Percentiles rank a stretch among this genome's conserved stretches.
Evolutionary conservation across 2,797 vertebrate species (phyloP).

Genomic region (Smutsia temminckii): DNA sequence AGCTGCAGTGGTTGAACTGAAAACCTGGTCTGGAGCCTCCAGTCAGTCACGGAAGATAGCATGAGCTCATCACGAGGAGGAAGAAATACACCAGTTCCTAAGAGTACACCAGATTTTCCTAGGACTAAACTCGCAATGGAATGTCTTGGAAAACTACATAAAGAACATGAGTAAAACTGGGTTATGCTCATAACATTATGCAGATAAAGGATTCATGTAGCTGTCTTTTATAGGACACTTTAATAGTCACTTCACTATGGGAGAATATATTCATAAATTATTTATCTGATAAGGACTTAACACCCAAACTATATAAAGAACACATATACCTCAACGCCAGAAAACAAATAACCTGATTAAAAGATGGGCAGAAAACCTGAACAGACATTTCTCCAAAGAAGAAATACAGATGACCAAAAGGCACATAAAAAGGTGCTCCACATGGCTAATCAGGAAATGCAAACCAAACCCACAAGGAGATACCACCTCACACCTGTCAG

Average conservation of each 20-base stretch:
- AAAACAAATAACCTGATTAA: too few species aligned
- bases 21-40: slow-evolving; percentile 8
- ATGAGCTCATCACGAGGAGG: neutral
- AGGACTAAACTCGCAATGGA: neutral
- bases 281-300: too few species aligned
- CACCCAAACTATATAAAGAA: too few species aligned
- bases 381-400: too few species aligned
- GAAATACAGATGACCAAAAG: too few species aligned
- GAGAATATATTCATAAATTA: too few species aligned
- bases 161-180: neutral
- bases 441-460: too few species aligned
- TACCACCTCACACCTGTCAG: too few species aligned
- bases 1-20: slow-evolving; percentile 3
- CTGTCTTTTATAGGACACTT: neutral
- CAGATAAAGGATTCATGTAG: neutral
- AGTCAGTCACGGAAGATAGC: neutral
- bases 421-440: too few species aligned
- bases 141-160: neutral
- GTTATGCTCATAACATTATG: neutral
- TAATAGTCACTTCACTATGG: neutral
- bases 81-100: neutral
- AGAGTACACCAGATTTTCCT: neutral
- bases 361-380: too few species aligned
- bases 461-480: too few species aligned
- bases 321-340: too few species aligned